Percentiles rank a stretch among this genome's conserved stretches.
phyloP scores from a whole-genome alignment of 2,113 vertebrate species.

The Aegithalos caudatus region DNA sequence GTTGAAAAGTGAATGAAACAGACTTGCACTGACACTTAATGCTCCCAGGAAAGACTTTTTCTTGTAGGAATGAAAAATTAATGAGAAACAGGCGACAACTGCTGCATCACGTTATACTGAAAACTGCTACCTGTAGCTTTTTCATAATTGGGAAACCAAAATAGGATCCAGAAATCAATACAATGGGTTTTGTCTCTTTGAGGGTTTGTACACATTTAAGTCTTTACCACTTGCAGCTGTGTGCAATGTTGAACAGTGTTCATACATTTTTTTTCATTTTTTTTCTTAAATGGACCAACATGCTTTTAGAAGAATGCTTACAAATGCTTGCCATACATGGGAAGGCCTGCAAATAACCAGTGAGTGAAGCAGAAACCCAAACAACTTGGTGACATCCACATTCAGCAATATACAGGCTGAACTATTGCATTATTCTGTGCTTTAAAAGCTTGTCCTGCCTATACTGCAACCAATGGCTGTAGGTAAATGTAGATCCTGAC shows the following conservation, averaged over 20 bases:
- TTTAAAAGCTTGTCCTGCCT: neutral
- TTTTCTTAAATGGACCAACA: neutral
- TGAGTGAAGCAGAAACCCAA: neutral
- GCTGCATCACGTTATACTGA: neutral
- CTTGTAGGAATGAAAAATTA: slow-evolving; percentile 54
- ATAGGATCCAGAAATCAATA: neutral
- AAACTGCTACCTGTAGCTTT: slow-evolving; percentile 34
- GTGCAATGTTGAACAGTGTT: neutral
- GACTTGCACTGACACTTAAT: neutral
- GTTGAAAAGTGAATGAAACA: slow-evolving; percentile 7
- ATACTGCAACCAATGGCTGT: neutral
- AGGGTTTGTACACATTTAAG: neutral
- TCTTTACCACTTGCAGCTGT: neutral
- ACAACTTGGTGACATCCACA: neutral
- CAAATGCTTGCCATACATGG: neutral
- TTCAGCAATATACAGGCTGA: neutral
- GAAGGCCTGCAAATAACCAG: neutral
- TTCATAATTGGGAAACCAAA: slow-evolving; percentile 17
- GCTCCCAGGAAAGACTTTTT: slow-evolving; percentile 21
- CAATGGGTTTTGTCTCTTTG: neutral
- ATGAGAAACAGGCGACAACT: slow-evolving; percentile 15
- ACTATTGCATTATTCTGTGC: neutral
- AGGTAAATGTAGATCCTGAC: neutral
- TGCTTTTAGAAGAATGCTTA: neutral
- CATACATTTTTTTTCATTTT: neutral